A percentile compares a stretch with the other conserved stretches of the same genome.
These are phyloP conservation scores for Eudyptes chrysolophus DNA, from an alignment of 2,113 vertebrate genomes.

Conservation along the genomic window DNA sequence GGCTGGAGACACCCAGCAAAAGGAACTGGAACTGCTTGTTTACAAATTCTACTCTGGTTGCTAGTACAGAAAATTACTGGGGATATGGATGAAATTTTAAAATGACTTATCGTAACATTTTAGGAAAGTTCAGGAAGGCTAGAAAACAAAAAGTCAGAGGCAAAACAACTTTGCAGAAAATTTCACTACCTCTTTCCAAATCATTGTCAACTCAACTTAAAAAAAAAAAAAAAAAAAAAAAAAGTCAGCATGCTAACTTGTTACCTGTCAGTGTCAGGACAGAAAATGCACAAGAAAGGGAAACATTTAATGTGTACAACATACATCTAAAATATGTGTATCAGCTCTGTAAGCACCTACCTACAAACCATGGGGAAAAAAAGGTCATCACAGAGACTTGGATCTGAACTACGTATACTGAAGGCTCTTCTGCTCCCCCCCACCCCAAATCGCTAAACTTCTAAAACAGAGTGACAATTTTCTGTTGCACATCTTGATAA, in stretches of 20 bases:
- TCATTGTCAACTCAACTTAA: not conserved
- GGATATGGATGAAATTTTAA: not conserved
- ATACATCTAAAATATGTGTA: not conserved
- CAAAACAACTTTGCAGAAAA: not conserved
- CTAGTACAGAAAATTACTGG: not conserved
- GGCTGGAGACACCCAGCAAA: not conserved
- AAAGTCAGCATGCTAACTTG: not conserved
- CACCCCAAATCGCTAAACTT: not conserved
- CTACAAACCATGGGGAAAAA: not conserved
- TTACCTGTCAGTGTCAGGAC: not conserved
- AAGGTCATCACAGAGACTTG: not conserved
- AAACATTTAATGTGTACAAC: not conserved
- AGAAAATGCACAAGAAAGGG: not conserved
- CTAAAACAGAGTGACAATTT: not conserved
- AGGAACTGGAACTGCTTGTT: not conserved
- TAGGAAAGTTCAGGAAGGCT: not conserved
- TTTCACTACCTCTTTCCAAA: not conserved
- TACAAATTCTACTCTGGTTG: not conserved
- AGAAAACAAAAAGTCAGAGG: not conserved
- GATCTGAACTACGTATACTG: not conserved
- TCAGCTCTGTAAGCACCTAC: not conserved
- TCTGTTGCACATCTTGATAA: not conserved
- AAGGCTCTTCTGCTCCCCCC: not conserved
- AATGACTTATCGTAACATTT: not conserved
- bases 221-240: not conserved